Conservation (phyloP, 2,113 vertebrate genomes). For the Rissa tridactyla region DNA sequence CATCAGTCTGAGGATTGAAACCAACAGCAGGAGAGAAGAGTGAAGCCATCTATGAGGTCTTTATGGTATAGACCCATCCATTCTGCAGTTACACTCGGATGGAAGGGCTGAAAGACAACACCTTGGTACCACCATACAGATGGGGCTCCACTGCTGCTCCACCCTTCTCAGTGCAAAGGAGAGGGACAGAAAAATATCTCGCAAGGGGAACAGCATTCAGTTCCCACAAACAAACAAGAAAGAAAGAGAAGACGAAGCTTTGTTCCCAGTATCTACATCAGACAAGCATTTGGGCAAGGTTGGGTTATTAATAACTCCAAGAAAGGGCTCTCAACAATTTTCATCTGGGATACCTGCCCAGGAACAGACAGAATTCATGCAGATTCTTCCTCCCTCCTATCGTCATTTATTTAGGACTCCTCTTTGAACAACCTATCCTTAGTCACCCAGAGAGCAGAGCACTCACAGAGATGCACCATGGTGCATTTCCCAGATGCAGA, state of each 20-base stretch:
- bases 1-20: background rate
- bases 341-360: background rate
- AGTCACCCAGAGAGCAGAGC: background rate
- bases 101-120: background rate
- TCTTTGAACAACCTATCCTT: background rate
- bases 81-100: background rate
- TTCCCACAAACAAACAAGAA: background rate
- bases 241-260: background rate
- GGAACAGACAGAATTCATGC: background rate
- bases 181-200: background rate
- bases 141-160: background rate
- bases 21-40: background rate
- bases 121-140: background rate
- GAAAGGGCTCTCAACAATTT: background rate
- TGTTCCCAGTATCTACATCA: background rate
- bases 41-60: background rate
- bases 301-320: background rate
- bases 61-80: background rate
- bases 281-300: background rate
- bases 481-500: background rate
- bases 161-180: background rate
- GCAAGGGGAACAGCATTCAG: background rate
- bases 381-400: background rate
- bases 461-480: background rate
- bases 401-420: background rate